Evolutionary conservation across 2,888 invertebrate genomes (phyloP).

Genomic region (Chorisops tibialis): DNA sequence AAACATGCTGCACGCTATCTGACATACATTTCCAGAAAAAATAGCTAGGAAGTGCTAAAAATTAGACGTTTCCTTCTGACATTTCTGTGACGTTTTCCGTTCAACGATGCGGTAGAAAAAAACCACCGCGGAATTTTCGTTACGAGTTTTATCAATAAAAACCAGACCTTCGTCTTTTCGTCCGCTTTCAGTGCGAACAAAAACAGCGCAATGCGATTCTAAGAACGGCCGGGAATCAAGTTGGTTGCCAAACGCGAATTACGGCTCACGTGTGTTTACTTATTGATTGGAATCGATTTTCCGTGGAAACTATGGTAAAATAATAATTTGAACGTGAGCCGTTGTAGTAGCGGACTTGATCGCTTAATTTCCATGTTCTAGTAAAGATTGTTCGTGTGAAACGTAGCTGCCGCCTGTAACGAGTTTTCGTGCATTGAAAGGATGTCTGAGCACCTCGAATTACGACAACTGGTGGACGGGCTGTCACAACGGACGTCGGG

Average conservation of each 20-base stretch:
- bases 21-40: too few species aligned
- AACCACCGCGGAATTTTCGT: slow-evolving; percentile 11
- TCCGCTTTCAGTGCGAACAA: background rate
- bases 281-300: slow-evolving; percentile 26
- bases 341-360: background rate
- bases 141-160: background rate
- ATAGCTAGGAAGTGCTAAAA: too few species aligned
- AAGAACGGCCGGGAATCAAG: background rate
- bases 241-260: background rate
- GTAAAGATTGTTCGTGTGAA: background rate
- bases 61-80: background rate
- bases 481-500: slow-evolving; percentile 39
- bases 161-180: background rate
- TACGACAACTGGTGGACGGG: slow-evolving; percentile 73
- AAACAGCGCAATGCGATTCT: background rate
- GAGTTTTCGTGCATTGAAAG: slow-evolving; percentile 9
- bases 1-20: too few species aligned
- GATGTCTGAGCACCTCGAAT: slow-evolving; percentile 76
- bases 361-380: background rate
- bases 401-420: too few species aligned
- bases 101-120: background rate
- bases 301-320: background rate
- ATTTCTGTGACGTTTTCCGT: slow-evolving; percentile 17
- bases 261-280: slow-evolving; percentile 19
- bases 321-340: background rate